Evolutionary conservation across 1,140 invertebrate species (phyloP).

Genomic region (Heterodera carotae): DNA sequence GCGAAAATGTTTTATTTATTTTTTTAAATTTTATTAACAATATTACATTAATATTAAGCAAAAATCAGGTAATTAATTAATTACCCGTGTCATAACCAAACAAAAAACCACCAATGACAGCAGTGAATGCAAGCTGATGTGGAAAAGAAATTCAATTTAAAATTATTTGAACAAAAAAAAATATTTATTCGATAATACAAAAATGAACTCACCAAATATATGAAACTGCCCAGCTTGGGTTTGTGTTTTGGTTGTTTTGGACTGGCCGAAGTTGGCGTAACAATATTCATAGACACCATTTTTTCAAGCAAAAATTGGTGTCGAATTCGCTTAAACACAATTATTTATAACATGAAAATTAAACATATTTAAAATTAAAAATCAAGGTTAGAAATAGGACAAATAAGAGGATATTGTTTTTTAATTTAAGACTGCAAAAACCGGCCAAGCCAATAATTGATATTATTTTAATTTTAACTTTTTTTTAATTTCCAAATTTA

Average conservation of each 20-base stretch:
- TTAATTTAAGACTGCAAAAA: too few relatives aligned
- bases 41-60: background rate
- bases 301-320: slow-evolving; percentile 17
- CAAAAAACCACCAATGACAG: slow-evolving; percentile 73
- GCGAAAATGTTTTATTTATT: too few relatives aligned
- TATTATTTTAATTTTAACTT: background rate
- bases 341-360: too few relatives aligned
- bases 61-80: background rate
- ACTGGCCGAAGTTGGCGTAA: background rate
- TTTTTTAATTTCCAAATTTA: background rate
- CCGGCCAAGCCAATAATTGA: too few relatives aligned
- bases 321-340: background rate
- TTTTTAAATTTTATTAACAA: slow-evolving; percentile 5
- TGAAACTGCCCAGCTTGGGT: slow-evolving; percentile 58
- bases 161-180: too few relatives aligned
- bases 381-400: too few relatives aligned
- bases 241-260: slow-evolving; percentile 44
- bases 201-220: slow-evolving; percentile 65
- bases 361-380: background rate
- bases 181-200: too few relatives aligned
- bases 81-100: slow-evolving; percentile 73
- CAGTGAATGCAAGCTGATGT: slow-evolving; percentile 67
- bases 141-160: too few relatives aligned
- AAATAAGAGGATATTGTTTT: too few relatives aligned
- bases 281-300: slow-evolving; percentile 41